Base-by-base conservation (phyloP, 2,113 vertebrate genomes). In the Phalacrocorax carbo region DNA sequence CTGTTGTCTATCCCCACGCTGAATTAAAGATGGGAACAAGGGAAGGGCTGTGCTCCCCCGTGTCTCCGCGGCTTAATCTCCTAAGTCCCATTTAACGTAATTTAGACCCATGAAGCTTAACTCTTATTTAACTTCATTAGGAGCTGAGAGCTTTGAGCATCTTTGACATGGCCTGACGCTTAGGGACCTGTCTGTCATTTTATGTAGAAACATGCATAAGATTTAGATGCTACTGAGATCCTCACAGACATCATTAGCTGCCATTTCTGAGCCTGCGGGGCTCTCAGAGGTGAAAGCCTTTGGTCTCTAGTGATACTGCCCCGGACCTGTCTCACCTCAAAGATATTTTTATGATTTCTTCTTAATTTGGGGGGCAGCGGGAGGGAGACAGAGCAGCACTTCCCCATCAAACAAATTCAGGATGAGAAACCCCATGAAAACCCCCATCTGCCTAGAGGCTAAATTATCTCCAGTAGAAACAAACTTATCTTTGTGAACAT, bases 231-330 rank as follows among this genome's bases (percentile, higher is more conserved):
- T 73, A 10, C 4, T 13, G 54, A 65, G 64, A 44, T 22, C 32
- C 65, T 79, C 52, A 29, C 32, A 36, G 54, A 23, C 40, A 29
- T 22, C 32, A 30, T 46, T 25, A 30, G 54, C 72, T 89, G 54
- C 8, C 49, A 32, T 3, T 38, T 27, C 52, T 0, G 2, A 42
- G 32, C 13, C 64, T 13, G 1, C 2, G 4, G 49, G 26, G 23
- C 14, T 77, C 46, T 36, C 73, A 16, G 14, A 69, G 60, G 48
- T 26, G 69, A 70, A 30, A 58, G 22, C 29, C n/a, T 71, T 69
- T 64, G 29, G 29, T 48, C 40, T 77, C 3, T 8, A 8, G 21
- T 7, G 51, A 48, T 55, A 5, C 54, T 65, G 77, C 36, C 69
- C 68, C 54, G n/a, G 75, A 58, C 29, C 55, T 18, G 32, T 27